Base-by-base conservation (phyloP, 2,113 vertebrate genomes). In the Nettapus auritus region DNA sequence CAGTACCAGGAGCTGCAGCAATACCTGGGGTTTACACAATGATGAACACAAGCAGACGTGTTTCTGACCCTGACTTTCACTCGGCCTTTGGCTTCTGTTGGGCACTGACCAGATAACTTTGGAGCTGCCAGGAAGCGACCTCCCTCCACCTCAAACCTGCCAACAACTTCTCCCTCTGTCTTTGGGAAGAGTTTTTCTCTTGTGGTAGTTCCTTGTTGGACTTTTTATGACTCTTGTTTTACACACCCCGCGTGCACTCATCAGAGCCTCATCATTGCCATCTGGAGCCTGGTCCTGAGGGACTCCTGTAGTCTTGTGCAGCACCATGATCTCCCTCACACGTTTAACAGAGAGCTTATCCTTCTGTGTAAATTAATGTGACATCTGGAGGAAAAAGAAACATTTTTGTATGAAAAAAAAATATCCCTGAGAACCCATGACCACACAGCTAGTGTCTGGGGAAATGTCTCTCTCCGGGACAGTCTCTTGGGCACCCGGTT, bases 301-400 rank as follows among this genome's bases (percentile, higher is more conserved):
- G 86, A 75, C 42, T 92, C 71, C n/a, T 46, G 44, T n/a, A 26
- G 79, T 33, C 82, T 77, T 88, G 76, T 81, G 86, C 74, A 73
- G 64, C 42, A 93, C 76, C 56, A 70, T 40, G 68, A 90, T 89
- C 84, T 91, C 88, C 44, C 84, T 91, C 82, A 77, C 46, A 82
- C 23, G 46, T 88, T 91, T 55, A 89, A 82, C 55, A 79, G n/a
- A 64, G 31, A 0, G 10, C 78, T 70, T n/a, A 52, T 89, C 75
- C 91, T 94, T 94, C 89, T 0, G 1, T 4, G 2, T 80, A 74
- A 91, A 91, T 88, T 94, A 59, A 12, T 17, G 3, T 42, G 82
- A 92, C 89, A 91, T 82, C 91, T 88, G 91, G 63, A 59, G 14
- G 31, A 80, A 94, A 88, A 92, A 91, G 34, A 91, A 84, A 89